Base-by-base conservation (phyloP, 2,113 vertebrate genomes). In the Nerophis lumbriciformis region DNA sequence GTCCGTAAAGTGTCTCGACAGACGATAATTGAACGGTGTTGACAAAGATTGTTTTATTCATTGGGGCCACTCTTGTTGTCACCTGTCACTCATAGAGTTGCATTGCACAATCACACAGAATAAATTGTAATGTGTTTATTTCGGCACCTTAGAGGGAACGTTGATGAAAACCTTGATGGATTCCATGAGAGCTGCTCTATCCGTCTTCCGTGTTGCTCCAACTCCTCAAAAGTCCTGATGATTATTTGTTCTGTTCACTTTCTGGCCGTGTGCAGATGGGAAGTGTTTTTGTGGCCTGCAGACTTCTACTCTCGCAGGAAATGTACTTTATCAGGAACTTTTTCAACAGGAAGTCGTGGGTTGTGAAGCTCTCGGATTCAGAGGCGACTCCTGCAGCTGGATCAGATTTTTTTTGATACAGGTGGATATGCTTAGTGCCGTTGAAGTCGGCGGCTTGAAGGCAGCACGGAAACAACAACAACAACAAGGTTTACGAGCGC, bases 301-400 rank as follows among this genome's bases (percentile, higher is more conserved):
- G 72, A 60, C 38, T 62, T 75, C 47, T 68, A 48, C 51, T 74
- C 72, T 71, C 76, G 9, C 75, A 87, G 85, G 80, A 86, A 82
- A 85, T 85, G 19, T 71, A 72, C 65, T 88, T 88, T 75, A 86
- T 66, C 68, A 75, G 71, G 8, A 51, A 49, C 66, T 66, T 85
- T 87, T 85, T 75, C 66, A 19, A 53, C 66, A 81, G 71, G 71
- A 77, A 76, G 72, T 79, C 11, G 10, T 44, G 42, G 8, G 42
- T 11, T 11, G 38, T 5, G 38, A 19, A 19, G 39, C 38, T 59
- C 21, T 35, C 44, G 8, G 10, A 19, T 14, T 35, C 0, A 37
- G 12, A 8, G 12, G 36, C 4, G 5, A 15, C 35, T 37, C 13
- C 2, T 13, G 35, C 53, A 54, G 53, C 53, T 54, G 53, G 35